phyloP scores from a whole-genome alignment of 2,888 invertebrate species.

The Apodemia hepburni region DNA sequence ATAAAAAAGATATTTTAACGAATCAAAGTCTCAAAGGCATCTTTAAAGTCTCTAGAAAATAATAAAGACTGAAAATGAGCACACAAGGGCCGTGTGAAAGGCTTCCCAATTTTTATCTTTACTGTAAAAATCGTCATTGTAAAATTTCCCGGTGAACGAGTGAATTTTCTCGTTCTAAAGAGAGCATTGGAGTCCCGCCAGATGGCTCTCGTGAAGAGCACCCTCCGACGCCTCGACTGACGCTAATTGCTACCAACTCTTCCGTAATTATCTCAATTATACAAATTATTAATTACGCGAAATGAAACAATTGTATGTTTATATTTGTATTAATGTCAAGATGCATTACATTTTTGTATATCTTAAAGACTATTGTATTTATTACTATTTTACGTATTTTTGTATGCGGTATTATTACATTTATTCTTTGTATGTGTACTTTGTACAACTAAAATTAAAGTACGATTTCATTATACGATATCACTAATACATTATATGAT shows the following conservation, averaged over 20 bases:
- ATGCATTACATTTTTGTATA: background rate
- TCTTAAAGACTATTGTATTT: no score
- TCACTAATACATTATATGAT: no score
- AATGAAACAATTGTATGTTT: constrained; percentile 37
- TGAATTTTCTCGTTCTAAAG: constrained; percentile 53
- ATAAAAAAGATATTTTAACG: background rate
- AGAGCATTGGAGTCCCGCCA: constrained; percentile 70
- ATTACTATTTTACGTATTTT: no score
- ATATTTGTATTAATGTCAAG: constrained; percentile 21
- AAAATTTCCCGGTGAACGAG: constrained; percentile 45
- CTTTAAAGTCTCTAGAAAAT: constrained; percentile 12
- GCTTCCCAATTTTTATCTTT: constrained; percentile 40
- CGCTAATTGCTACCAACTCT: constrained; percentile 75
- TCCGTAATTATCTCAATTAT: constrained; percentile 63
- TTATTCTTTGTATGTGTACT: no score
- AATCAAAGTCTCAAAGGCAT: background rate
- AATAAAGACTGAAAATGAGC: constrained; percentile 19
- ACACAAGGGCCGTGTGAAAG: constrained; percentile 31
- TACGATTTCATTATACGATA: no score
- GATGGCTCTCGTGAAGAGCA: constrained; percentile 64
- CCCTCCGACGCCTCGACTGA: constrained; percentile 55
- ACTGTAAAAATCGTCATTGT: constrained; percentile 42
- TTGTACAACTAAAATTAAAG: no score
- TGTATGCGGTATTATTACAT: no score
- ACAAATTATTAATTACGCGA: constrained; percentile 42